Base-by-base conservation (phyloP, 2,888 invertebrate species). In the Penaeus monodon region DNA sequence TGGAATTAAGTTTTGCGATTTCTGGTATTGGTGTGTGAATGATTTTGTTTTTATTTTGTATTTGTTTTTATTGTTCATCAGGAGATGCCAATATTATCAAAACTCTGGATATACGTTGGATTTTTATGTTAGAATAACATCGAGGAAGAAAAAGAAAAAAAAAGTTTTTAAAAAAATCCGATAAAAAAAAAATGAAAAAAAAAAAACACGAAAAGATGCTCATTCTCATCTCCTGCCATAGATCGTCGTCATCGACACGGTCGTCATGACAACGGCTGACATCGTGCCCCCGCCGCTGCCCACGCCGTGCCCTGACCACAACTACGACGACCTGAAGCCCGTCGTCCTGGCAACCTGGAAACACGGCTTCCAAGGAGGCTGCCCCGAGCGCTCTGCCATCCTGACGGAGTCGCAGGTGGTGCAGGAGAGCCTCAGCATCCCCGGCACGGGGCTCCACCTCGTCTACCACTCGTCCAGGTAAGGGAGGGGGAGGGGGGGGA, bases 301-400 rank as follows among this genome's bases (percentile, higher is more conserved):
- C 66, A 84, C 83, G 29, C 84, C 89, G 12, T 98, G 98, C 91
- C 94, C 95, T 38, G 96, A 96, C 0, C 98, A 98, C 92, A 96
- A 98, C 93, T 98, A 97, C 92, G 97, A 97, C 91, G 93, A 95
- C 38, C 97, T 98, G 97, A 97, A 97, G 92, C 98, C 98, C 0
- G 97, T 98, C 0, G 97, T 98, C 1, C 93, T 97, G 88, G 97
- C 97, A 33, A 97, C 97, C 0, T 98, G 98, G 97, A 97, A 97
- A 91, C 97, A 98, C 91, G 97, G 97, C 83, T 97, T 97, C 93
- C 97, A 97, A 92, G 97, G 98, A 2, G 97, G 97, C 24, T 97
- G 97, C 92, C 97, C 97, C 0, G 97, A 97, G 91, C 96, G 96
- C 91, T 97, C 97, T 91, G 97, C 97, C 24, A 97, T 98, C 89